A percentile compares a stretch with the other conserved stretches of the same genome.
These are phyloP conservation scores for Rousettus leschenaultii DNA, from an alignment of 2,113 vertebrate genomes.

Conservation along the genomic window DNA sequence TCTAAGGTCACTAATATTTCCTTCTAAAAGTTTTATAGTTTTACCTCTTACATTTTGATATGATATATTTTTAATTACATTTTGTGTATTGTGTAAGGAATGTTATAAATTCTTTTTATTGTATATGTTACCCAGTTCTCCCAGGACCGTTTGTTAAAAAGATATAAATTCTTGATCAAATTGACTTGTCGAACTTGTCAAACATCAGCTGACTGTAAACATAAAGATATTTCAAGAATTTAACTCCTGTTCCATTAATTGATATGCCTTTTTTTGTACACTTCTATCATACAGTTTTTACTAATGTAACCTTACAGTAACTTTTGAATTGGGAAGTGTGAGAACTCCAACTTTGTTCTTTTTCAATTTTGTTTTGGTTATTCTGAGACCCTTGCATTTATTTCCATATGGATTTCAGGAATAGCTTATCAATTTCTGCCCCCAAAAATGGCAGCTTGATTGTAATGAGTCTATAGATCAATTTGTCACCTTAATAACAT, in stretches of 20 bases:
- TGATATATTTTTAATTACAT: background rate
- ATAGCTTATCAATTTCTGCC: background rate
- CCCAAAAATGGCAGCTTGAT: background rate
- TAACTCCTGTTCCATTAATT: background rate
- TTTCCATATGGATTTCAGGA: background rate
- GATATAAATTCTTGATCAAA: background rate
- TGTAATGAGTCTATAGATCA: background rate
- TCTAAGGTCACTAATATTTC: background rate
- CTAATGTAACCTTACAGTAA: background rate
- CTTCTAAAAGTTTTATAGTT: background rate
- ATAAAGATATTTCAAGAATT: background rate
- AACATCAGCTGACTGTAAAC: background rate
- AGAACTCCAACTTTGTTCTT: background rate
- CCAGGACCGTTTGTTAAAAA: background rate
- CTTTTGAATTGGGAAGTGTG: background rate
- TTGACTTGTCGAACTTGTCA: background rate
- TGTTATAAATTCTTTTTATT: background rate
- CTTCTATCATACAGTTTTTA: background rate
- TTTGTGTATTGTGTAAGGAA: background rate
- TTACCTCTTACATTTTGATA: background rate
- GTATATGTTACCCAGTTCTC: background rate
- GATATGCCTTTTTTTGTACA: background rate
- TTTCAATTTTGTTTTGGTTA: background rate
- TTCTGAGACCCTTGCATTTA: background rate
- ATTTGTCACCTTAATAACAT: background rate